These are phyloP conservation scores for Heliconius melpomene DNA, from an alignment of 1,140 invertebrate species.

Conservation along the genomic window DNA sequence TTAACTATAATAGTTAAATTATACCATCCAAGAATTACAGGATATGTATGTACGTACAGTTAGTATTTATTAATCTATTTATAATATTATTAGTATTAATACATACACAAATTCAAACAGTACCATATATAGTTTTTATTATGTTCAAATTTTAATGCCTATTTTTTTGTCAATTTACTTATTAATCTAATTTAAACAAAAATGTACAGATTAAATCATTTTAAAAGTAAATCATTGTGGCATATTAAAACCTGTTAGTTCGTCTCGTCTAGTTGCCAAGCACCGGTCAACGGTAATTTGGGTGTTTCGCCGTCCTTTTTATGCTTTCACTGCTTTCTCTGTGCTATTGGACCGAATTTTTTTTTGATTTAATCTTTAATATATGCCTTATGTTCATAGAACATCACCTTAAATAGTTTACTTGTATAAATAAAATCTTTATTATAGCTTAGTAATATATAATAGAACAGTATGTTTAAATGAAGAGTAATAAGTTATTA, in stretches of 20 bases:
- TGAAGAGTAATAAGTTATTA: too few species aligned
- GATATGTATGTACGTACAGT: too few species aligned
- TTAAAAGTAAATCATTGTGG: slow-evolving; percentile 16
- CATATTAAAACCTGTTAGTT: slow-evolving; percentile 39
- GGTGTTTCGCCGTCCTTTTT: slow-evolving; percentile 41
- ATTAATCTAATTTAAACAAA: background rate
- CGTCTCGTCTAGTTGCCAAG: slow-evolving; percentile 28
- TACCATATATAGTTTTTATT: too few species aligned
- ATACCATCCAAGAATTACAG: too few species aligned
- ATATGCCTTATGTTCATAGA: slow-evolving; percentile 17
- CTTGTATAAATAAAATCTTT: background rate
- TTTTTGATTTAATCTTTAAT: slow-evolving; percentile 29
- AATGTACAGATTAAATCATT: background rate
- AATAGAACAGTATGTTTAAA: background rate
- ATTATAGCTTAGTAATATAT: background rate
- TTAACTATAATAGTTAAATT: too few species aligned
- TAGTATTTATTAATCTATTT: too few species aligned
- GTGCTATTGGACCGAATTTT: slow-evolving; percentile 35
- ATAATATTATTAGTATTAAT: too few species aligned
- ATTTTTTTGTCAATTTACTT: background rate
- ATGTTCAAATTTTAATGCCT: too few species aligned
- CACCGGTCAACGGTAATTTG: slow-evolving; percentile 37
- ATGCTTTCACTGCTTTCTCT: slow-evolving; percentile 47
- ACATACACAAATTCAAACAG: too few species aligned
- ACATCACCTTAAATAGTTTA: background rate